Evolutionary conservation across 2,888 invertebrate species (phyloP).

Genomic region (Epistrophella euchroma): DNA sequence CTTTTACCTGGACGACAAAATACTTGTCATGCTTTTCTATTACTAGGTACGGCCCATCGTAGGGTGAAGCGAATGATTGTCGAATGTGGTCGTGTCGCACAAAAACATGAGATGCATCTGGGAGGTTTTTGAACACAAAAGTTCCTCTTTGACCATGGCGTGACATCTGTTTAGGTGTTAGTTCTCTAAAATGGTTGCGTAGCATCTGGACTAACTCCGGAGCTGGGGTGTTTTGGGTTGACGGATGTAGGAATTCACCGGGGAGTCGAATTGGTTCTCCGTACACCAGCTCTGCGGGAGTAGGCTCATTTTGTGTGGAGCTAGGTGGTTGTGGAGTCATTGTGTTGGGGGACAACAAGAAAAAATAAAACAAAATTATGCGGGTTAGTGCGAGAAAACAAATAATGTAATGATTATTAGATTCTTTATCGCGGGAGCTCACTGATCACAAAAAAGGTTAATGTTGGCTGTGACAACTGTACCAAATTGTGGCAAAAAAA

Average conservation of each 20-base stretch:
- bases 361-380: no score
- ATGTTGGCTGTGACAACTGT: no score
- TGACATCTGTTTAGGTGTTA: neutral
- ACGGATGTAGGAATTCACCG: neutral
- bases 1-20: neutral
- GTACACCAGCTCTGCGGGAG: conserved; percentile 39
- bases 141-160: neutral
- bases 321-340: no score
- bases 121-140: neutral
- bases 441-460: no score
- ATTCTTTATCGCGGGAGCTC: no score
- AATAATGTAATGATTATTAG: no score
- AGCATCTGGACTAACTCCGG: neutral
- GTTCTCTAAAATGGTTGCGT: neutral
- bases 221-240: neutral
- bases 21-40: neutral
- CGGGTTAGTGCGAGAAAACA: no score
- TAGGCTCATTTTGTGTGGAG: no score
- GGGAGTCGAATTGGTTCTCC: neutral
- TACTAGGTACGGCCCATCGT: neutral
- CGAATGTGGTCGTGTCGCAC: neutral
- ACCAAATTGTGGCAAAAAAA: no score
- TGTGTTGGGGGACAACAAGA: no score
- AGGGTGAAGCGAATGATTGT: neutral
- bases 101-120: no score